Conservation (phyloP, 2,888 invertebrate species). For the Drosophila barbarae region DNA sequence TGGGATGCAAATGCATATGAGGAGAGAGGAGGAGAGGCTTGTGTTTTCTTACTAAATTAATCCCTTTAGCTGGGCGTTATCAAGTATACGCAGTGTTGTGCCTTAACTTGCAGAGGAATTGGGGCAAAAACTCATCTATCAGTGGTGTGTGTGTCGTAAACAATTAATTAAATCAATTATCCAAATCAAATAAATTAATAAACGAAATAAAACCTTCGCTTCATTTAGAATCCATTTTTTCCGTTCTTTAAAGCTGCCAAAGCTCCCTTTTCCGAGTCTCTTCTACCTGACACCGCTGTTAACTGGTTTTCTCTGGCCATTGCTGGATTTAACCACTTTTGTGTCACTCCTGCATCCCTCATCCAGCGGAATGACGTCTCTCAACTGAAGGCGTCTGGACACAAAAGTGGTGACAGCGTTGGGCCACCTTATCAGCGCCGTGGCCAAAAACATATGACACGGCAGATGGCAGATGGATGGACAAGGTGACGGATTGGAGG, state of each 20-base stretch:
- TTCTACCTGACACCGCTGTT: not conserved
- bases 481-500: not conserved
- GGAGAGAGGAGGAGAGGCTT: no score
- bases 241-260: not conserved
- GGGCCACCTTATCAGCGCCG: constrained; percentile 55
- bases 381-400: constrained; percentile 46
- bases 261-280: not conserved
- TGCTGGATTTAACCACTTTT: not conserved
- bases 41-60: not conserved
- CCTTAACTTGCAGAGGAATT: not conserved
- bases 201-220: not conserved
- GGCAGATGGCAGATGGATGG: not conserved
- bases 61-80: constrained; percentile 1
- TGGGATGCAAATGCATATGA: not conserved
- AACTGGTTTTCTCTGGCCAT: not conserved
- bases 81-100: constrained; percentile 9
- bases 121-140: not conserved
- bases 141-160: no score
- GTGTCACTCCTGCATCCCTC: constrained; percentile 10
- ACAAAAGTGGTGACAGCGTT: constrained; percentile 50
- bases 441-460: constrained; percentile 26
- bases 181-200: not conserved
- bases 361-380: constrained; percentile 37
- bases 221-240: not conserved
- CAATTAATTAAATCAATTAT: not conserved